A percentile compares a stretch with the other conserved stretches of the same genome.
phyloP scores from a whole-genome alignment of 2,113 vertebrate species.

The Alligator sinensis region DNA sequence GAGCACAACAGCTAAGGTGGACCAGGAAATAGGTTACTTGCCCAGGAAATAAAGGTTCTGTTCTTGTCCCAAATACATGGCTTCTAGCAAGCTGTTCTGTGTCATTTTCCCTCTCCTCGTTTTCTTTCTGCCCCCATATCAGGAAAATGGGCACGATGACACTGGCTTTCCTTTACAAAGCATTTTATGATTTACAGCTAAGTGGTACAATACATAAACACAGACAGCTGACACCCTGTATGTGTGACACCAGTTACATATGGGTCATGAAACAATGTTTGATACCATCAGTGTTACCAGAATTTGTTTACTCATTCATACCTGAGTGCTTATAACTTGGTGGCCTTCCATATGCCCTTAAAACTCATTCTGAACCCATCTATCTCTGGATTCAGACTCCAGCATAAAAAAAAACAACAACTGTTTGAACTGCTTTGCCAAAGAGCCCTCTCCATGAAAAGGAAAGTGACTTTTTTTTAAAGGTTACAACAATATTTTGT shows the following conservation, averaged over 20 bases:
- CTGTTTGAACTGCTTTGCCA: slow-evolving; percentile 63
- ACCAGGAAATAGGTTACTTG: too few species aligned
- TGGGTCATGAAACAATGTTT: background rate
- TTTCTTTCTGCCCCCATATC: too few species aligned
- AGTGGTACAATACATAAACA: background rate
- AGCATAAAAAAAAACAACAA: slow-evolving; percentile 79
- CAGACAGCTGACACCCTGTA: background rate
- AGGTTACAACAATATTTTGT: slow-evolving; percentile 85
- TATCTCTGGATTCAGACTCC: slow-evolving; percentile 77
- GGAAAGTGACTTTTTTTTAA: slow-evolving; percentile 77
- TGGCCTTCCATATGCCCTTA: slow-evolving; percentile 64
- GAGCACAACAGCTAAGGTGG: background rate
- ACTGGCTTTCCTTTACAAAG: background rate
- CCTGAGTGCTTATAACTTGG: slow-evolving; percentile 69
- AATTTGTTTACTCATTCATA: slow-evolving; percentile 60
- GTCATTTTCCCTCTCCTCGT: too few species aligned
- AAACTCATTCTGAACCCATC: slow-evolving; percentile 67
- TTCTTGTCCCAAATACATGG: background rate
- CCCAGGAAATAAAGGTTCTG: background rate
- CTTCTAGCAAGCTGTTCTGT: background rate
- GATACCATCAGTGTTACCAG: slow-evolving; percentile 1
- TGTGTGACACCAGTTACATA: background rate
- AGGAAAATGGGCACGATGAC: background rate
- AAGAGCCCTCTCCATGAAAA: slow-evolving; percentile 72
- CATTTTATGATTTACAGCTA: background rate